Percentiles rank a stretch among this genome's conserved stretches.
Conservation (phyloP, 2,797 vertebrate genomes). For the Meriones psammophilus region DNA sequence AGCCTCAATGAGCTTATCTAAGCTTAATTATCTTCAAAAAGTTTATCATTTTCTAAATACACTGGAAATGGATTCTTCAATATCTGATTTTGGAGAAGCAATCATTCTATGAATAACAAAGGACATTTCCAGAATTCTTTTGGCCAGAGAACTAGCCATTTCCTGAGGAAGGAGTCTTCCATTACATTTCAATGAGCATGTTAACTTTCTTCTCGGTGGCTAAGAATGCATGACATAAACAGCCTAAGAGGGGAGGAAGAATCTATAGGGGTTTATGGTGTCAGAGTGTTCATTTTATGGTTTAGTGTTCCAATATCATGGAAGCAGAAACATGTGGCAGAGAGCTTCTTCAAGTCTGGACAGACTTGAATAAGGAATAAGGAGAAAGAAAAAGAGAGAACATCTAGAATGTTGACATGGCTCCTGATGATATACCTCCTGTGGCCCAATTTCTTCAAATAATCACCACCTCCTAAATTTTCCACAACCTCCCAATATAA, state of each 20-base stretch:
- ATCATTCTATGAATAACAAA: conserved; percentile 19
- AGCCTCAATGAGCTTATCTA: background rate
- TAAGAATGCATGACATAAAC: background rate
- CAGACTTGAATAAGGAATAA: background rate
- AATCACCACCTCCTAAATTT: background rate
- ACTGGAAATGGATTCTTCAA: background rate
- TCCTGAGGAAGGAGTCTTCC: background rate
- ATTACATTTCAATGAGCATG: background rate
- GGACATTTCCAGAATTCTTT: background rate
- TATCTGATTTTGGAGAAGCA: background rate
- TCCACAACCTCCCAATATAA: background rate
- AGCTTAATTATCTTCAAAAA: conserved; percentile 6
- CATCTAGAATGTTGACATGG: background rate
- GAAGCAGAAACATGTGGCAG: background rate
- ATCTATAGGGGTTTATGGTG: no score
- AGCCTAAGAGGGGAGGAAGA: background rate
- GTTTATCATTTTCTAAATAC: background rate
- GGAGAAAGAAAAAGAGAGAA: background rate
- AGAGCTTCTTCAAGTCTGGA: background rate
- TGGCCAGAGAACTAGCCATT: background rate
- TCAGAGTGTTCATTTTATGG: background rate
- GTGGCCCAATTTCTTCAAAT: no score
- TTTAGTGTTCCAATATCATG: background rate
- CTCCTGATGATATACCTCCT: no score
- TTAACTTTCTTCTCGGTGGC: background rate